Conservation (phyloP, 2,888 invertebrate genomes). For the Lepidocyrtoides sp. region DNA sequence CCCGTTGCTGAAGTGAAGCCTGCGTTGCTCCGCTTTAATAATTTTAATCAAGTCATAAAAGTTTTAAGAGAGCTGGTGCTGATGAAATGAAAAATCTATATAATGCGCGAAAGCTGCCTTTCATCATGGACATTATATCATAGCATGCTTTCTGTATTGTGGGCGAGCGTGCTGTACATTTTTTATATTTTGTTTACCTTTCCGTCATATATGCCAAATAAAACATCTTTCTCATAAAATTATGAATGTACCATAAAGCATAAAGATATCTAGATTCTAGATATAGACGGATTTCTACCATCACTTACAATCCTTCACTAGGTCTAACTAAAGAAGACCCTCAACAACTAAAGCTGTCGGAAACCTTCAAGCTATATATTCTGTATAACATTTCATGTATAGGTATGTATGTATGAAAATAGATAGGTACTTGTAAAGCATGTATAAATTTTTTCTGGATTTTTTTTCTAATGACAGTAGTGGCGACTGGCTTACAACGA, state of each 20-base stretch:
- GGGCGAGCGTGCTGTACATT: not conserved
- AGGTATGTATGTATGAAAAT: not conserved
- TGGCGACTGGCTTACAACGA: not conserved
- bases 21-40: conserved; percentile 53
- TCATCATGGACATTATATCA: too few relatives aligned
- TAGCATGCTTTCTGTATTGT: not conserved
- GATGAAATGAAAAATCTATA: conserved; percentile 73
- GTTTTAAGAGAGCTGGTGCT: conserved; percentile 69
- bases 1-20: not conserved
- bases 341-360: conserved; percentile 40
- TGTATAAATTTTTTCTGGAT: too few relatives aligned
- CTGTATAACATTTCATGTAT: too few relatives aligned
- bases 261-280: not conserved
- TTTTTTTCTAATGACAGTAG: too few relatives aligned
- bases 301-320: conserved; percentile 24
- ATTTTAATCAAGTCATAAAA: conserved; percentile 79
- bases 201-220: too few relatives aligned
- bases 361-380: too few relatives aligned
- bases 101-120: not conserved
- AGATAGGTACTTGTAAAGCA: too few relatives aligned
- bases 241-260: not conserved
- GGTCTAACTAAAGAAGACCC: conserved; percentile 50
- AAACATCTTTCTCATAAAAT: not conserved
- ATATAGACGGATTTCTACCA: too few relatives aligned
- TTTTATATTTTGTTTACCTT: not conserved